phyloP scores from a whole-genome alignment of 2,797 vertebrate species.

The Cetoscarus ocellatus region DNA sequence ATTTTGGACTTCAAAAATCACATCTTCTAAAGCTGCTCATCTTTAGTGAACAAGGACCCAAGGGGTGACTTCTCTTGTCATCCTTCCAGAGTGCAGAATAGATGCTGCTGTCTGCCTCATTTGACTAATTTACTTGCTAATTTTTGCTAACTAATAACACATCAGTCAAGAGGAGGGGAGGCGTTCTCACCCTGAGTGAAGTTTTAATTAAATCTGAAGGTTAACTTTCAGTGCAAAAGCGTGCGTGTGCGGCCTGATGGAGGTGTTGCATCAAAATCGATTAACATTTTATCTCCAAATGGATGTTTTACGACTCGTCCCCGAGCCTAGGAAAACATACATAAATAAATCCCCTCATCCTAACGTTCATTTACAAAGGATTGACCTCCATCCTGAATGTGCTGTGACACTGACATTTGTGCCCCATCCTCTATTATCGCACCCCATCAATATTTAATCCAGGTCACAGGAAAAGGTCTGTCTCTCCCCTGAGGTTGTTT shows the following conservation, averaged over 20 bases:
- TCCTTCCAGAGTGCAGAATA: slow-evolving; percentile 21
- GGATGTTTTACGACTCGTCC: slow-evolving; percentile 17
- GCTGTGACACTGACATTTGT: slow-evolving; percentile 32
- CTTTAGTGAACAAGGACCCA: too few species aligned
- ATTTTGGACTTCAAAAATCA: too few species aligned
- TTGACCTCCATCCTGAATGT: slow-evolving; percentile 19
- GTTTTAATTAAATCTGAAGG: slow-evolving; percentile 64
- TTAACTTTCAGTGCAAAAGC: slow-evolving; percentile 50
- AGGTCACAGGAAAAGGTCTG: slow-evolving; percentile 58
- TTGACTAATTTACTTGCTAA: slow-evolving; percentile 45
- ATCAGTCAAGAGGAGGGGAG: slow-evolving; percentile 10
- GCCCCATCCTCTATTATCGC: slow-evolving; percentile 43
- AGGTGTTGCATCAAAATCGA: slow-evolving; percentile 8
- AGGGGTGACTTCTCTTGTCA: not conserved
- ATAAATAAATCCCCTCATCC: slow-evolving; percentile 11
- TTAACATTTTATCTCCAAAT: slow-evolving; percentile 33
- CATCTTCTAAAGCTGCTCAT: too few species aligned
- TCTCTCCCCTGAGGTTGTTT: slow-evolving; percentile 10
- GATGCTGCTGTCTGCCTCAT: slow-evolving; percentile 6
- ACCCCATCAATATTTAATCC: slow-evolving; percentile 65
- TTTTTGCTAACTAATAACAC: slow-evolving; percentile 45
- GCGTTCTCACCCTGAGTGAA: slow-evolving; percentile 3
- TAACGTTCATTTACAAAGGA: slow-evolving; percentile 43
- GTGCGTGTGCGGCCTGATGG: slow-evolving; percentile 3
- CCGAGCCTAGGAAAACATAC: not conserved